phyloP scores from a whole-genome alignment of 2,888 invertebrate genomes.

The Diaperis boleti region DNA sequence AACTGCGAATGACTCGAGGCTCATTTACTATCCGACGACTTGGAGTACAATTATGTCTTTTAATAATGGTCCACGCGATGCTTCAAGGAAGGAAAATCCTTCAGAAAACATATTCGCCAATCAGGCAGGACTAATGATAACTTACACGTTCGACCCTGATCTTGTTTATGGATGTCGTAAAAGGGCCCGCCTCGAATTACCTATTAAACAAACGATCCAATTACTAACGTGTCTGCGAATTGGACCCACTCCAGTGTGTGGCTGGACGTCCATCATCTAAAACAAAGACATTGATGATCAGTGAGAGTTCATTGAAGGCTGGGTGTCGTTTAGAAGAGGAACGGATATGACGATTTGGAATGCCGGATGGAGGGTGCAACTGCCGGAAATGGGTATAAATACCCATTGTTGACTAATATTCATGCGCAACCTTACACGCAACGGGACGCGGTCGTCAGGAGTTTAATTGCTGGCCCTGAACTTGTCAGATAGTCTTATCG shows the following conservation, averaged over 20 bases:
- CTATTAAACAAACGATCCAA: slow-evolving; percentile 22
- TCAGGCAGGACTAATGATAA: slow-evolving; percentile 3
- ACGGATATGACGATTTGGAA: slow-evolving; percentile 36
- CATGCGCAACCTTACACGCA: background rate
- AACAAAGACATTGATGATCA: slow-evolving; percentile 30
- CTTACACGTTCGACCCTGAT: background rate
- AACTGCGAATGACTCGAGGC: no score
- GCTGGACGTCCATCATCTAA: slow-evolving; percentile 24
- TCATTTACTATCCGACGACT: no score
- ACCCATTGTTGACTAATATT: slow-evolving; percentile 22
- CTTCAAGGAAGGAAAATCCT: no score
- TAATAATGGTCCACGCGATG: no score
- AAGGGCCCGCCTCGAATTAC: slow-evolving; percentile 11
- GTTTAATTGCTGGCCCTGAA: slow-evolving; percentile 27
- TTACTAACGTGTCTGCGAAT: slow-evolving; percentile 8
- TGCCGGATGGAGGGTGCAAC: slow-evolving; percentile 35
- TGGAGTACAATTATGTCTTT: no score
- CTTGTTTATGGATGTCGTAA: slow-evolving; percentile 11
- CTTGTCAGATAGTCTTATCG: slow-evolving; percentile 11
- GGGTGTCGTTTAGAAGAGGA: slow-evolving; percentile 14
- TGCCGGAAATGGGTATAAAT: slow-evolving; percentile 27
- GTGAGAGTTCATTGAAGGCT: slow-evolving; percentile 35
- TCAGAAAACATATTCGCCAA: background rate
- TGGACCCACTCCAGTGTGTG: slow-evolving; percentile 12
- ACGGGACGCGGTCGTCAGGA: background rate